Conservation (phyloP, 2,797 vertebrate species). For the Carduelis carduelis region DNA sequence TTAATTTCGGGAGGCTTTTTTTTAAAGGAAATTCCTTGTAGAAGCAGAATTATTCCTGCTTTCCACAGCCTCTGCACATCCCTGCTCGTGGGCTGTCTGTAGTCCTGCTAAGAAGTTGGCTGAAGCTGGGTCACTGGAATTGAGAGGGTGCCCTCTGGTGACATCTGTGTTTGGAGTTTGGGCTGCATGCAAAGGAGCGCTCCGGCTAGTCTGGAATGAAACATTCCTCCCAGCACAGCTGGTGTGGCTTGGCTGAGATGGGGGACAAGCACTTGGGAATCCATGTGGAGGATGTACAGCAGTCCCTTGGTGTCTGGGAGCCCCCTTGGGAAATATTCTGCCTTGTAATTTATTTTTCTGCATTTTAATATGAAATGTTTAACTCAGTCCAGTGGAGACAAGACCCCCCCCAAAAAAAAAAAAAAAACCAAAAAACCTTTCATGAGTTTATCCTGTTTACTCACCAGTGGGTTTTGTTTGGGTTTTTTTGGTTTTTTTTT, state of each 20-base stretch:
- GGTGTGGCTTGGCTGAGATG: background rate
- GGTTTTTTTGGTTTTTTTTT: background rate
- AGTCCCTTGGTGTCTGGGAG: background rate
- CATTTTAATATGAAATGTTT: background rate
- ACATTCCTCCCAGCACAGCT: background rate
- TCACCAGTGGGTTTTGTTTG: background rate
- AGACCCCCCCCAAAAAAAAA: background rate
- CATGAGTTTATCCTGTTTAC: background rate
- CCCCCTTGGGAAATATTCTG: background rate
- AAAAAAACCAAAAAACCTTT: background rate
- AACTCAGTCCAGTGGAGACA: background rate
- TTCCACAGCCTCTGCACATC: background rate
- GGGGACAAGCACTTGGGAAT: background rate
- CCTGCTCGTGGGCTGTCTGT: background rate
- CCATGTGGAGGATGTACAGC: background rate
- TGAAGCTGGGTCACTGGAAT: background rate
- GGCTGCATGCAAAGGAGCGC: background rate
- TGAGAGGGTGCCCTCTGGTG: conserved; percentile 61
- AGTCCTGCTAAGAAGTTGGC: background rate
- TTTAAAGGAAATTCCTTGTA: background rate
- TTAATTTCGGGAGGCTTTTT: too few relatives aligned
- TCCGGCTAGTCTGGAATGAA: background rate
- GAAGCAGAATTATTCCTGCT: background rate
- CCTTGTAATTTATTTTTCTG: background rate
- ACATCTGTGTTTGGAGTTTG: background rate